A percentile compares a stretch with the other conserved stretches of the same genome.
Evolutionary conservation across 2,888 invertebrate species (phyloP).

Genomic region (Sipunculus nudus): DNA sequence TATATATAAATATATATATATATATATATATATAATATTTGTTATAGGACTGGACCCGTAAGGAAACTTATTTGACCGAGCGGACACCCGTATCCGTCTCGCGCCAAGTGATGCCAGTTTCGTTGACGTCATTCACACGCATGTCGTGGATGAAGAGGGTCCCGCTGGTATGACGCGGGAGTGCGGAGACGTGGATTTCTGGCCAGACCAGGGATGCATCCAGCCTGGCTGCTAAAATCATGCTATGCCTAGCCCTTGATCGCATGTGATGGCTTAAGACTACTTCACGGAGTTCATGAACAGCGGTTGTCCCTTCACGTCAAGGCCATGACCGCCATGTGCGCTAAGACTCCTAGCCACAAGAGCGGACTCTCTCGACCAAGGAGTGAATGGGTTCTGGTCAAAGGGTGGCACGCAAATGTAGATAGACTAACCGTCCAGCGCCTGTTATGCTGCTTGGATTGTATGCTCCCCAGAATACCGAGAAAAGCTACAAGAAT

Average conservation of each 20-base stretch:
- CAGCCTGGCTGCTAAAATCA: constrained; percentile 14
- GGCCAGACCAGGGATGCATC: neutral
- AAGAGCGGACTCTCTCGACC: too few species aligned
- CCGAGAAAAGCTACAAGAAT: too few species aligned
- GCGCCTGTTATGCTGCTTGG: too few species aligned
- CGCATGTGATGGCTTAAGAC: neutral
- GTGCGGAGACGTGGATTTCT: constrained; percentile 7
- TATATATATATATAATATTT: too few species aligned
- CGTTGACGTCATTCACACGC: constrained; percentile 11
- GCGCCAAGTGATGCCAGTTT: constrained; percentile 6
- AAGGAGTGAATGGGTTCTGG: too few species aligned
- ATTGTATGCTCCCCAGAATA: too few species aligned
- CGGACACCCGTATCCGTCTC: neutral
- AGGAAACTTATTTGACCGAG: constrained; percentile 1
- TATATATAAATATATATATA: too few species aligned
- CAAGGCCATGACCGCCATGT: too few species aligned
- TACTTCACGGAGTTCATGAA: constrained; percentile 1
- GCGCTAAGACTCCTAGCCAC: too few species aligned
- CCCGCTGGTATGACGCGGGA: constrained; percentile 1
- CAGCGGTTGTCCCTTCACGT: neutral
- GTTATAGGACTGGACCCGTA: constrained; percentile 14
- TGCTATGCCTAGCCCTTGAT: neutral
- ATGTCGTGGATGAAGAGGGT: neutral
- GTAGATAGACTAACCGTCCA: too few species aligned
- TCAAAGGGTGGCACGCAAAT: too few species aligned